Conservation (phyloP, 2,888 invertebrate genomes). For the Troides oblongomaculatus region DNA sequence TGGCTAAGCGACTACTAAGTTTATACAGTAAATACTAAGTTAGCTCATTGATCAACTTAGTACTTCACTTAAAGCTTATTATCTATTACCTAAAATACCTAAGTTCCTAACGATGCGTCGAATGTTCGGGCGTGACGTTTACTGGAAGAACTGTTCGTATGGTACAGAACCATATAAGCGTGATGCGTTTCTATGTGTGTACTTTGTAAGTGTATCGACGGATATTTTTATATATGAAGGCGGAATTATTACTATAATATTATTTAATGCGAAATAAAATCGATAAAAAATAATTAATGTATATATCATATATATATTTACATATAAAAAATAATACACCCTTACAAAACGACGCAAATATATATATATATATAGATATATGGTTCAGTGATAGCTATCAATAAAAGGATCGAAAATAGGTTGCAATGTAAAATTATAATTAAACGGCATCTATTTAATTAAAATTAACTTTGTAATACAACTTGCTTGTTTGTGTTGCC, state of each 20-base stretch:
- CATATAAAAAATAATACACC: background rate
- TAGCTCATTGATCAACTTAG: slow-evolving; percentile 51
- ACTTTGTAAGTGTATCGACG: background rate
- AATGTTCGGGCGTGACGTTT: slow-evolving; percentile 24
- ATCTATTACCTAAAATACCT: slow-evolving; percentile 56
- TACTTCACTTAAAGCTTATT: slow-evolving; percentile 71
- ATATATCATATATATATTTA: no score
- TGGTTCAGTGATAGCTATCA: slow-evolving; percentile 13
- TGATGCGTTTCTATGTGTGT: background rate
- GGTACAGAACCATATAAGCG: background rate
- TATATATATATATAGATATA: slow-evolving; percentile 1
- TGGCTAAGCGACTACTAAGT: slow-evolving; percentile 49
- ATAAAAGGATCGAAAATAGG: background rate
- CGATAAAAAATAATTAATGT: no score
- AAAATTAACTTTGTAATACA: no score
- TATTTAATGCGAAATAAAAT: background rate
- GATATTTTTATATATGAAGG: background rate
- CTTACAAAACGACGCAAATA: slow-evolving; percentile 14
- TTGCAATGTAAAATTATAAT: no score
- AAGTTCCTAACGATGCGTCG: slow-evolving; percentile 47
- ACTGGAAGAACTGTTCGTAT: slow-evolving; percentile 3
- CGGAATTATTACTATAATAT: background rate
- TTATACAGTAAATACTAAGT: slow-evolving; percentile 67
- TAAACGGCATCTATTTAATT: no score
- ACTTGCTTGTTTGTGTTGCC: no score